phyloP scores from a whole-genome alignment of 2,888 invertebrate species.

The Lasioglossum pauxillum region DNA sequence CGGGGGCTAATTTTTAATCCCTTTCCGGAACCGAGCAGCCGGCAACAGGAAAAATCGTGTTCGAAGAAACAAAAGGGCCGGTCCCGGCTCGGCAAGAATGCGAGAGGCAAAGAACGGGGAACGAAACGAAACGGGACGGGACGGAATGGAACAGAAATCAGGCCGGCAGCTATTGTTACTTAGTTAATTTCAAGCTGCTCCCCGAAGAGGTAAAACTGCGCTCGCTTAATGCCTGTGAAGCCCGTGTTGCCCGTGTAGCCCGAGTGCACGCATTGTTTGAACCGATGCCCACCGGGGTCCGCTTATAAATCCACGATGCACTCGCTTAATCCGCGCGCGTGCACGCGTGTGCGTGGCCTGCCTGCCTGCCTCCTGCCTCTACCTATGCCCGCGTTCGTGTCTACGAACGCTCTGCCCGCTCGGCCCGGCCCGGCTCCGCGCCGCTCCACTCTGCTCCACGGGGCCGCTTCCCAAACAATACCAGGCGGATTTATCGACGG shows the following conservation, averaged over 20 bases:
- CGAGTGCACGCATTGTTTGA: constrained; percentile 62
- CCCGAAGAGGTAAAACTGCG: constrained; percentile 64
- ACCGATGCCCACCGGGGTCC: constrained; percentile 66
- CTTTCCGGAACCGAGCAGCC: constrained; percentile 9
- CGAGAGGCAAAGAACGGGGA: neutral
- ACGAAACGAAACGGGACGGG: neutral
- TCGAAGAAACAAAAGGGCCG: constrained; percentile 35
- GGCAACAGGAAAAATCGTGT: constrained; percentile 32
- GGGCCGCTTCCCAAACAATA: constrained; percentile 63
- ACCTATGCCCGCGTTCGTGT: constrained; percentile 7
- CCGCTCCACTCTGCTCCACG: neutral
- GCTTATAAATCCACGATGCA: constrained; percentile 68
- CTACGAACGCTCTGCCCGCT: neutral
- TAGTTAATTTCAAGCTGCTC: constrained; percentile 72
- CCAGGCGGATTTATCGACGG: constrained; percentile 70
- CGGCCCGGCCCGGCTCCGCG: neutral
- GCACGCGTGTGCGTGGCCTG: constrained; percentile 31
- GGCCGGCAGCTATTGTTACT: constrained; percentile 71
- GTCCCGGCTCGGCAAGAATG: constrained; percentile 23
- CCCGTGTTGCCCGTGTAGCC: constrained; percentile 50
- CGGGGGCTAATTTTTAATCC: constrained; percentile 37
- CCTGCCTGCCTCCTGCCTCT: constrained; percentile 18
- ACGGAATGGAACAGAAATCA: constrained; percentile 40
- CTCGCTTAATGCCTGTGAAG: constrained; percentile 63
- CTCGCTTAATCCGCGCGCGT: constrained; percentile 64